These are phyloP conservation scores for Amblyjoppa proteus DNA, from an alignment of 2,888 invertebrate species.

Conservation along the genomic window DNA sequence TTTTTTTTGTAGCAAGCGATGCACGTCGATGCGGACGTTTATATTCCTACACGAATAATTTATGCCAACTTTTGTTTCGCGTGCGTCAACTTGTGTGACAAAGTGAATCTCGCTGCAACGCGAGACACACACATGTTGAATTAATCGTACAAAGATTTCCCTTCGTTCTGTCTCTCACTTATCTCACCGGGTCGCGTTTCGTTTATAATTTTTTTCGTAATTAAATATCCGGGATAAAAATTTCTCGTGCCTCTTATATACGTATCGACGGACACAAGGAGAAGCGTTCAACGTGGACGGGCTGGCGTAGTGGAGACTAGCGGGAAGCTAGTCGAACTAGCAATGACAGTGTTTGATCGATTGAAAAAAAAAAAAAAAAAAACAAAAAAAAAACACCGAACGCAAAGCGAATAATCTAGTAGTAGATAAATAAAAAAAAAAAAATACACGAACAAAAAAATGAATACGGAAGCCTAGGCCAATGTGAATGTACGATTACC, in stretches of 20 bases:
- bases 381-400: slow-evolving; percentile 61
- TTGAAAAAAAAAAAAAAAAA: slow-evolving; percentile 6
- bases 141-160: slow-evolving; percentile 23
- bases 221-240: slow-evolving; percentile 65
- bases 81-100: slow-evolving; percentile 31
- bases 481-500: slow-evolving; percentile 65
- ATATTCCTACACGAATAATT: slow-evolving; percentile 31
- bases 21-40: slow-evolving; percentile 41
- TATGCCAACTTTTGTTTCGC: slow-evolving; percentile 15
- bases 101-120: slow-evolving; percentile 40
- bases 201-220: slow-evolving; percentile 41
- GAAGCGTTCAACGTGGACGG: slow-evolving; percentile 82
- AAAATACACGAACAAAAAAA: slow-evolving; percentile 28
- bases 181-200: slow-evolving; percentile 26
- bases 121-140: slow-evolving; percentile 14
- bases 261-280: slow-evolving; percentile 73
- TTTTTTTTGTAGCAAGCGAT: slow-evolving; percentile 67
- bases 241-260: slow-evolving; percentile 56
- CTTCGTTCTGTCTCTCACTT: slow-evolving; percentile 15
- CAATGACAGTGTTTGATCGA: slow-evolving; percentile 68
- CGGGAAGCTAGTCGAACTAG: slow-evolving; percentile 80
- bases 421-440: slow-evolving; percentile 21
- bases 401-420: slow-evolving; percentile 73
- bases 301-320: slow-evolving; percentile 83
- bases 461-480: slow-evolving; percentile 69